These are phyloP conservation scores for Spinus olivaceus DNA, from an alignment of 2,797 vertebrate species.

Conservation along the genomic window DNA sequence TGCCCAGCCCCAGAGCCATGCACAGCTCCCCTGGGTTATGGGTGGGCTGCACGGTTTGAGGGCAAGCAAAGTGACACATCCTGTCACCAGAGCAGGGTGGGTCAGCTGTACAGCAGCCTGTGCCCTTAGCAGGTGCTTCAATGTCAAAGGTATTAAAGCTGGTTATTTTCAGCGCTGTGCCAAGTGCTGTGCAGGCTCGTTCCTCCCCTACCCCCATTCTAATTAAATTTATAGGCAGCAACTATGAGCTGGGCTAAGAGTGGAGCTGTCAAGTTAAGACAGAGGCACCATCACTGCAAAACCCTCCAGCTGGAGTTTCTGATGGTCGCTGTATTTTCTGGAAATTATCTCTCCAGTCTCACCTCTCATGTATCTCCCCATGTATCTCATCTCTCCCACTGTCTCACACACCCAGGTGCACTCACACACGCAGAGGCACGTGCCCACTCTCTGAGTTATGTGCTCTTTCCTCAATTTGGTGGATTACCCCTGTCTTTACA, in stretches of 20 bases:
- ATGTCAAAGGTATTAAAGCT: constrained; percentile 48
- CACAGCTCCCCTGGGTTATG: neutral
- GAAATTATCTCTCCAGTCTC: neutral
- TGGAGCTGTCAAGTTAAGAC: constrained; percentile 10
- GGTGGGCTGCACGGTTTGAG: neutral
- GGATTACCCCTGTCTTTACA: neutral
- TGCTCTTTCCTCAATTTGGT: neutral
- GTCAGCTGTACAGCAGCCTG: neutral
- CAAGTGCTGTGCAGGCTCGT: neutral
- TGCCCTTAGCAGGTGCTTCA: constrained; percentile 49
- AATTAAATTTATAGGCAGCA: constrained; percentile 35
- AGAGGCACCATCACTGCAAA: neutral
- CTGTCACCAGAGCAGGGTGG: neutral
- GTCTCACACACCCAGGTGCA: constrained; percentile 9
- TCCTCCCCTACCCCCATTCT: neutral
- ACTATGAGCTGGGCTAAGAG: neutral
- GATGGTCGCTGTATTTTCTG: constrained; percentile 1
- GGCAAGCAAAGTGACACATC: neutral
- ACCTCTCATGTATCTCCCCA: neutral
- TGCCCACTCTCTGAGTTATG: neutral
- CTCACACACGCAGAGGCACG: neutral
- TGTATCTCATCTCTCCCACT: neutral
- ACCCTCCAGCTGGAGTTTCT: constrained; percentile 12
- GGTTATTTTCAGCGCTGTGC: constrained; percentile 21
- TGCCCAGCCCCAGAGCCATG: neutral